Evolutionary conservation across 2,113 vertebrate genomes (phyloP).

Genomic region (Probosciger aterrimus): DNA sequence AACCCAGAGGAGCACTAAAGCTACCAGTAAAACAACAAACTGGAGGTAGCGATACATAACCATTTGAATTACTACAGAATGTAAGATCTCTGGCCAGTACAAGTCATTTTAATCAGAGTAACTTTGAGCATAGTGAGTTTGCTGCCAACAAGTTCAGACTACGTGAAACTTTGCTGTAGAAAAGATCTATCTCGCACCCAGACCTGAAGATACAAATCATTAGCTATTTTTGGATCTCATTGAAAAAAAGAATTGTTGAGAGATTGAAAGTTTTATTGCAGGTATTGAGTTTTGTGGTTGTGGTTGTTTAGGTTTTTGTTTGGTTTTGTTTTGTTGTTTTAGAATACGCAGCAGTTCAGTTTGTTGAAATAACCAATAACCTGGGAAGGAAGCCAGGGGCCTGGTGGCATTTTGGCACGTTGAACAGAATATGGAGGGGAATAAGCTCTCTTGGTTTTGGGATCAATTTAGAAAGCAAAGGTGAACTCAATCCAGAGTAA

Average conservation of each 20-base stretch:
- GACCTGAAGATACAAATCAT: background rate
- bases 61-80: background rate
- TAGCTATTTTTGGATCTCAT: background rate
- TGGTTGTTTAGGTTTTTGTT: background rate
- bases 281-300: background rate
- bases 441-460: background rate
- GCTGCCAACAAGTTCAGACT: background rate
- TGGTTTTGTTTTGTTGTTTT: background rate
- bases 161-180: background rate
- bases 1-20: background rate
- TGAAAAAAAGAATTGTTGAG: background rate
- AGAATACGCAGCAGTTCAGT: background rate
- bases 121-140: background rate
- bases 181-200: background rate
- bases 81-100: background rate
- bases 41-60: background rate
- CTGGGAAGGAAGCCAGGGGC: background rate
- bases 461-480: background rate
- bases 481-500: background rate
- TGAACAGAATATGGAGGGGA: background rate
- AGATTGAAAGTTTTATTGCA: background rate
- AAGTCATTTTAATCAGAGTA: background rate
- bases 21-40: background rate
- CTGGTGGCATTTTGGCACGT: background rate
- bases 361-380: background rate